Base-by-base conservation (phyloP, 2,888 invertebrate species). In the Drosophila fungiperda region DNA sequence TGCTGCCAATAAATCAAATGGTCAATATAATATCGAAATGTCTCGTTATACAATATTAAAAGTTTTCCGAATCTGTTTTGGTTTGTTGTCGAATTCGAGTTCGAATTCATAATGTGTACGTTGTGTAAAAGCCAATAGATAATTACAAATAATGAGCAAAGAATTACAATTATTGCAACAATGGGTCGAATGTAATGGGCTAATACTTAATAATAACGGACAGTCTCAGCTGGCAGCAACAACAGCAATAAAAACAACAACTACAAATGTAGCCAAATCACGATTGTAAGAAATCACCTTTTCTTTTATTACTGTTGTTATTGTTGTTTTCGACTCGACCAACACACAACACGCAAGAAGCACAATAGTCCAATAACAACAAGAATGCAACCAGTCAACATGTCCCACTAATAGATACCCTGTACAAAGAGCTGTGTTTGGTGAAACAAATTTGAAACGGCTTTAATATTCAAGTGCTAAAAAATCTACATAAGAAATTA, bases 241-340 rank as follows among this genome's bases (percentile, higher is more conserved):
- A 58, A 29, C 53, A 55, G 15, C 58, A 70, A 29, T 20, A 64
- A 35, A n/a, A 59, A 49, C 29, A 50, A 53, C 26, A 61, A 52
- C 45, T 72, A 73, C 55, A 61, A 79, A 68, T 73, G 70, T 64
- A 50, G 50, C 62, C 68, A 76, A 84, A 80, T 84, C 82, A 84
- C 82, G 85, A 80, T 80, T 82, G 84, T 79, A 75, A 54, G 80
- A 80, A 82, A 82, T 71, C 68, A 77, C 62, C 70, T 68, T 68
- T 60, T 72, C 64, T 67, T 74, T 64, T 66, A 42, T 26, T 64
- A 50, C 63, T 72, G 36, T 63, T 68, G 26, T 54, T 63, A 42
- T 40, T 59, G 45, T 59, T 63, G 42, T 68, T 69, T 62, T 71
- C 62, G 53, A 69, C 67, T 73, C 66, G 69, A 74, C 29, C 80